A percentile compares a stretch with the other conserved stretches of the same genome.
Conservation (phyloP, 2,888 invertebrate species). For the Callinectes sapidus region DNA sequence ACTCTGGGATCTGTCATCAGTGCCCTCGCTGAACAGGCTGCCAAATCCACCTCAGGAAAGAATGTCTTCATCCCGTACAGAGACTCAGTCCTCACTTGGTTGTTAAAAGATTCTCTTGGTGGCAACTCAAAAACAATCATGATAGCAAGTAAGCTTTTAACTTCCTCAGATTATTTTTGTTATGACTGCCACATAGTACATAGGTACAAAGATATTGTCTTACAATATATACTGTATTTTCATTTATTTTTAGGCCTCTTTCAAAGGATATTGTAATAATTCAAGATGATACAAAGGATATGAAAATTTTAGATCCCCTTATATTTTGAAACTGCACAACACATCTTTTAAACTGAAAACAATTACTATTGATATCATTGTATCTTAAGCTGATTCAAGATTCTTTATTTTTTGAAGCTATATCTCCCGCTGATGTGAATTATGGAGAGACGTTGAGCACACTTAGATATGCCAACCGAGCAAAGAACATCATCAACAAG, state of each 20-base stretch:
- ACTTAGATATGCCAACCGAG: constrained; percentile 89
- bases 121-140: constrained; percentile 94
- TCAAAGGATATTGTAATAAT: background rate
- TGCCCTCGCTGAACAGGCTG: constrained; percentile 81
- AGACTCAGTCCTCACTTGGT: constrained; percentile 91
- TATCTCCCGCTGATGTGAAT: constrained; percentile 89
- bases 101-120: constrained; percentile 90
- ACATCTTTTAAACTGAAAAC: background rate
- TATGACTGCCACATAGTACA: background rate
- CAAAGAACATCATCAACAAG: constrained; percentile 93
- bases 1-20: constrained; percentile 92
- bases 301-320: background rate
- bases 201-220: background rate
- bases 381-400: background rate
- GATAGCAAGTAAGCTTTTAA: constrained; percentile 82
- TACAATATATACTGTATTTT: background rate
- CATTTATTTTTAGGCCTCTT: background rate
- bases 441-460: constrained; percentile 92
- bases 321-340: background rate
- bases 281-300: background rate
- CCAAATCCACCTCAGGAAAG: constrained; percentile 74
- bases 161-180: background rate
- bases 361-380: background rate
- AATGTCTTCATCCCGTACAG: constrained; percentile 88
- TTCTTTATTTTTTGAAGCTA: constrained; percentile 74